Evolutionary conservation across 2,888 invertebrate genomes (phyloP), one percentile per base, ranked within the genome.

Genomic region (Lepas anatifera): DNA sequence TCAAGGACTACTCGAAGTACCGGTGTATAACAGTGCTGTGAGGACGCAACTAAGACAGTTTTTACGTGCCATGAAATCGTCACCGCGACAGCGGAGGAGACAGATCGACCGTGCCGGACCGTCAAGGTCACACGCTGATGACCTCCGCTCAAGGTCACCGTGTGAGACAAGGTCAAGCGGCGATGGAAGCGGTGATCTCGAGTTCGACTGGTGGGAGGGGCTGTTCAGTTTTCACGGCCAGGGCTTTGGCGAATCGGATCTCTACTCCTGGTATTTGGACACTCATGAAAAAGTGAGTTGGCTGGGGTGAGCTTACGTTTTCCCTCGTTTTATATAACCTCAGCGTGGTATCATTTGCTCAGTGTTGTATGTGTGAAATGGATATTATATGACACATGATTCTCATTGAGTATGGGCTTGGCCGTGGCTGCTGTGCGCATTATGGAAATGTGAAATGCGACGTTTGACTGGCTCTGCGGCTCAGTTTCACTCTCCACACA

Each of bases 121-220:
- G n/a, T n/a, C n/a, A n/a, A 58, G 58, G 16, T 52, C 58, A 13
- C 68, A 39, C 25, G 70, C 35, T 41, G 46, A 67, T 58, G 8
- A 66, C 37, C 68, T 22, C 35, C n/a, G n/a, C n/a, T n/a, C n/a
- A n/a, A 63, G 25, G 29, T 46, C 8, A 35, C n/a, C 27, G 69
- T 35, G 18, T 27, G 68, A 67, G 25, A 50, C 6, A 43, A 39
- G 11, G 70, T 66, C 37, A 68, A n/a, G n/a, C n/a, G n/a, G n/a
- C n/a, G 70, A 67, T 27, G 35, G 66, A 18, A 66, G 66, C 64
- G 41, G 68, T 7, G 73, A 72, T 22, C 69, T 74, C 25, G 73
- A 74, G 68, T 72, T 70, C 67, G 91, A 92, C 78, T 87, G 90
- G 86, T 92, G 91, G 91, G 89, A 90, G 79, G 91, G 91, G 71